Evolutionary conservation across 2,888 invertebrate species (phyloP).

Genomic region (Teleogryllus oceanicus): DNA sequence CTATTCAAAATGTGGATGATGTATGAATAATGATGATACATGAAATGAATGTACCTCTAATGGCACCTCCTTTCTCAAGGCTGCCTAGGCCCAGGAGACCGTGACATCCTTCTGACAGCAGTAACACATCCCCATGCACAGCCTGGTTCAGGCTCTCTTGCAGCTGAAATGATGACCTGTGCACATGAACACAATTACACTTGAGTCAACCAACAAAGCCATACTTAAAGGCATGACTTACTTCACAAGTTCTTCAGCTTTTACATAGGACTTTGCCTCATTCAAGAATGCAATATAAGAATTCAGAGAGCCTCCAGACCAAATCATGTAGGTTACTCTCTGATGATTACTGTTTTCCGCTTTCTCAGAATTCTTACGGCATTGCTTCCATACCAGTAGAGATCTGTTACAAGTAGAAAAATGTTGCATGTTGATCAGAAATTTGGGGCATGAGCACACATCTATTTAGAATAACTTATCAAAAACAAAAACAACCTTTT

Average conservation of each 20-base stretch:
- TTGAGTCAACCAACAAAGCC: too few relatives aligned
- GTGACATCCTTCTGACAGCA: background rate
- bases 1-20: too few relatives aligned
- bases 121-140: background rate
- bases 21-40: too few relatives aligned
- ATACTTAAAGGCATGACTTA: background rate
- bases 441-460: background rate
- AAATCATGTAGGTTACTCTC: background rate
- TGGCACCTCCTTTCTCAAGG: background rate
- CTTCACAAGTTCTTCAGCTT: background rate
- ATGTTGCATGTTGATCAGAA: background rate
- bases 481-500: background rate
- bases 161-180: background rate
- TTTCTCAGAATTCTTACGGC: background rate
- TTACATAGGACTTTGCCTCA: background rate
- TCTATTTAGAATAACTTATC: background rate
- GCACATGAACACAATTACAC: too few relatives aligned
- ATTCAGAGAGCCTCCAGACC: background rate
- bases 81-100: background rate
- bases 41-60: background rate
- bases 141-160: background rate
- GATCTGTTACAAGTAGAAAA: background rate
- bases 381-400: background rate
- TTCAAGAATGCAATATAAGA: background rate
- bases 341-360: background rate